These are phyloP conservation scores for Eulithis prunata DNA, from an alignment of 2,888 invertebrate species.

Conservation along the genomic window DNA sequence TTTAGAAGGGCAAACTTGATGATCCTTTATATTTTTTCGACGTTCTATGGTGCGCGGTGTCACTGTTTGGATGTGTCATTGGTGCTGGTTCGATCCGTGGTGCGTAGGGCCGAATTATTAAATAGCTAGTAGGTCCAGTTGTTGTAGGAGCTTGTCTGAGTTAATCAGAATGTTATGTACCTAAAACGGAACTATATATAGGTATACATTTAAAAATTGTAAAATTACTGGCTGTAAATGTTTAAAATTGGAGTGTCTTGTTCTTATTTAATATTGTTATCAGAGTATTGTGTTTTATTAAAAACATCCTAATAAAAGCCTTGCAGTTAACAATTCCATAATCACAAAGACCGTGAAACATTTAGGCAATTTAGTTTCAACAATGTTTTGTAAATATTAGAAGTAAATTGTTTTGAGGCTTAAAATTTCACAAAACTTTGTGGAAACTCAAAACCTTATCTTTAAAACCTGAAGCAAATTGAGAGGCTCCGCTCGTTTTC, in stretches of 20 bases:
- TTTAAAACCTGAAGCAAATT: constrained; percentile 64
- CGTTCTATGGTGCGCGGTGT: not conserved
- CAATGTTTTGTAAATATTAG: constrained; percentile 32
- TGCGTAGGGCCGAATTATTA: no score
- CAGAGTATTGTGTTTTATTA: constrained; percentile 3
- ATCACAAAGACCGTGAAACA: constrained; percentile 27
- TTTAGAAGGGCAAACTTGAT: not conserved
- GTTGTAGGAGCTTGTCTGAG: no score
- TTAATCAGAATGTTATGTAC: no score
- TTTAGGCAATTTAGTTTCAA: constrained; percentile 30
- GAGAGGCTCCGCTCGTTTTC: constrained; percentile 67
- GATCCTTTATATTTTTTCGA: not conserved
- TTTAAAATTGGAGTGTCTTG: constrained; percentile 4
- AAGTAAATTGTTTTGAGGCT: constrained; percentile 40
- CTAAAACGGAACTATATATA: no score
- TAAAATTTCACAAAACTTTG: constrained; percentile 56
- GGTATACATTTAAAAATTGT: no score
- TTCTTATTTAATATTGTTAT: not conserved
- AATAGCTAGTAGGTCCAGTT: no score
- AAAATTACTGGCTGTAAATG: no score
- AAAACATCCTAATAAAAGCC: constrained; percentile 19
- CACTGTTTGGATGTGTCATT: not conserved
- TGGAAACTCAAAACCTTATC: constrained; percentile 62
- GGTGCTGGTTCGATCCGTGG: no score
- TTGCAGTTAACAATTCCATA: constrained; percentile 25